phyloP scores from a whole-genome alignment of 2,888 invertebrate genomes.

The Drosophila fulvimacula region DNA sequence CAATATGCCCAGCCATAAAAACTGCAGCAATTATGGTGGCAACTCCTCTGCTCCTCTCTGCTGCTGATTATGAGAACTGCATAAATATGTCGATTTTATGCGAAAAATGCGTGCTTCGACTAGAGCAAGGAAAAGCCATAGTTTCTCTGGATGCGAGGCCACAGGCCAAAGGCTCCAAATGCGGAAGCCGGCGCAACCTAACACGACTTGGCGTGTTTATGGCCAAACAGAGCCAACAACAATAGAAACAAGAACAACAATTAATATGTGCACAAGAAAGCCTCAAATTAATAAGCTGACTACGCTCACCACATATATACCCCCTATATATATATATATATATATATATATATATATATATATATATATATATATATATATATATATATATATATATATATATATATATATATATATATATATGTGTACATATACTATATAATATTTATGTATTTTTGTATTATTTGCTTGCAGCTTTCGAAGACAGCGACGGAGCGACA shows the following conservation, averaged over 20 bases:
- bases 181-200: slow-evolving; percentile 74
- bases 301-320: no score
- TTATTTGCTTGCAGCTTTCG: slow-evolving; percentile 42
- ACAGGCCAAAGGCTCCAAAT: slow-evolving; percentile 21
- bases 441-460: background rate
- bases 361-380: no score
- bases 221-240: slow-evolving; percentile 26
- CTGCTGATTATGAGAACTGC: slow-evolving; percentile 53
- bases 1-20: slow-evolving; percentile 39
- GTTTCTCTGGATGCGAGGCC: background rate
- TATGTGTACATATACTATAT: no score
- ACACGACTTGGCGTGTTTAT: slow-evolving; percentile 78
- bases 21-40: slow-evolving; percentile 51
- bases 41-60: background rate
- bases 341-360: background rate
- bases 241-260: slow-evolving; percentile 60
- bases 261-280: slow-evolving; percentile 63
- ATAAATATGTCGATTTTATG: slow-evolving; percentile 73
- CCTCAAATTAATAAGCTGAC: slow-evolving; percentile 71
- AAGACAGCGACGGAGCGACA: background rate
- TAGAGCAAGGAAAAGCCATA: slow-evolving; percentile 17
- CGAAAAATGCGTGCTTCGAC: slow-evolving; percentile 70
- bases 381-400: no score
- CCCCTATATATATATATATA: background rate
- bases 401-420: no score